Percentiles rank a stretch among this genome's conserved stretches.
These are phyloP conservation scores for Drosophila nikananu DNA, from an alignment of 1,140 invertebrate genomes.

Conservation along the genomic window DNA sequence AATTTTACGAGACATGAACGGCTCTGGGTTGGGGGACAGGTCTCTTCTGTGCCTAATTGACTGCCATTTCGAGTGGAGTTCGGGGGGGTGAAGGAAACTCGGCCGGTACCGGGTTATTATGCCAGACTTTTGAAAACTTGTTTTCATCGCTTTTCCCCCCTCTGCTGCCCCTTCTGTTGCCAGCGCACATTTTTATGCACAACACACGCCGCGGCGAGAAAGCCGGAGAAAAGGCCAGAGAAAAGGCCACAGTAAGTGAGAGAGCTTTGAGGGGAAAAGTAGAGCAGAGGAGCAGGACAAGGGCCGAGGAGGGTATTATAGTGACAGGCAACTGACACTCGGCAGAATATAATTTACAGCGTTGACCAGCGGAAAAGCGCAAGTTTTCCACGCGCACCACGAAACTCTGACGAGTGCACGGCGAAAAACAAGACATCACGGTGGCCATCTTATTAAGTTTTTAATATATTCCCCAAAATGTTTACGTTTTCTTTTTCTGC, in stretches of 20 bases:
- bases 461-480: not conserved
- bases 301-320: conserved; percentile 6
- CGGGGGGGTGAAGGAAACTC: not conserved
- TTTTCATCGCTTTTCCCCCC: conserved; percentile 37
- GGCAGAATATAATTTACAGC: conserved; percentile 68
- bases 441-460: not conserved
- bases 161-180: too few species aligned
- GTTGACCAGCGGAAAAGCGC: conserved; percentile 44
- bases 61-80: conserved; percentile 56
- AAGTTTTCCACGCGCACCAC: conserved; percentile 44
- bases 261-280: conserved; percentile 8
- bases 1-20: conserved; percentile 55
- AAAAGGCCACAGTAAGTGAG: not conserved
- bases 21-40: conserved; percentile 16
- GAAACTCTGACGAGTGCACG: conserved; percentile 13
- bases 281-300: conserved; percentile 1
- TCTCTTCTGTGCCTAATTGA: conserved; percentile 67
- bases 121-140: conserved; percentile 58
- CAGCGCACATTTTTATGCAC: conserved; percentile 40
- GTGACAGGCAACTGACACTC: conserved; percentile 67
- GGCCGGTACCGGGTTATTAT: conserved; percentile 48
- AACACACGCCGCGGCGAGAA: conserved; percentile 23
- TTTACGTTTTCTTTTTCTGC: not conserved
- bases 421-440: not conserved
- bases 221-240: not conserved